A percentile compares a stretch with the other conserved stretches of the same genome.
phyloP scores from a whole-genome alignment of 2,113 vertebrate species.

The Riparia riparia region DNA sequence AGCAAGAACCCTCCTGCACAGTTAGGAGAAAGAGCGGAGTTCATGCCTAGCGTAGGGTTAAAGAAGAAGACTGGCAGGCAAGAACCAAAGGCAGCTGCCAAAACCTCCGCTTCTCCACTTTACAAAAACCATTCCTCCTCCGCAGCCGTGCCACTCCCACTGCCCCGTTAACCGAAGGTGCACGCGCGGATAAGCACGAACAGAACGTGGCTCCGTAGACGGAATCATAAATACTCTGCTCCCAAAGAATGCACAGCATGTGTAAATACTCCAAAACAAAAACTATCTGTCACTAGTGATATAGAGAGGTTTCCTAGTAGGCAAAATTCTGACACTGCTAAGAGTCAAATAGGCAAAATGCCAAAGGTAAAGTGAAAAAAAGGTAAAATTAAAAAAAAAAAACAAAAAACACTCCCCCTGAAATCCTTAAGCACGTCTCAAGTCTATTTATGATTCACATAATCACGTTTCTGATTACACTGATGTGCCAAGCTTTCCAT shows the following conservation, averaged over 20 bases:
- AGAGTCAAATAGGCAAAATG: not conserved
- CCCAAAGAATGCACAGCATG: slow-evolving; percentile 12
- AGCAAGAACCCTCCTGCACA: not conserved
- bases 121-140: not conserved
- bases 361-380: not conserved
- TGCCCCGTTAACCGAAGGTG: rapidly evolving
- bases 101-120: not conserved
- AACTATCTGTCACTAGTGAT: not conserved
- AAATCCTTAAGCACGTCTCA: not conserved
- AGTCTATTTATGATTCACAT: not conserved
- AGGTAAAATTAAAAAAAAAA: not conserved
- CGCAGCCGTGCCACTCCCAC: not conserved
- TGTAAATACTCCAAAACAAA: slow-evolving; percentile 26
- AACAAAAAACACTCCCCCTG: not conserved
- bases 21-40: not conserved
- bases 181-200: not conserved
- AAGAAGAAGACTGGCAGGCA: not conserved
- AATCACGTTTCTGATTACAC: not conserved
- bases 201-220: not conserved
- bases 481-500: not conserved
- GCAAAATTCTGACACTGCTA: not conserved
- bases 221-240: not conserved
- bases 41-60: not conserved
- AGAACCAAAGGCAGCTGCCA: not conserved
- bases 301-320: not conserved